These are phyloP conservation scores for Macrosteles quadrilineatus DNA, from an alignment of 1,140 invertebrate species.

Conservation along the genomic window DNA sequence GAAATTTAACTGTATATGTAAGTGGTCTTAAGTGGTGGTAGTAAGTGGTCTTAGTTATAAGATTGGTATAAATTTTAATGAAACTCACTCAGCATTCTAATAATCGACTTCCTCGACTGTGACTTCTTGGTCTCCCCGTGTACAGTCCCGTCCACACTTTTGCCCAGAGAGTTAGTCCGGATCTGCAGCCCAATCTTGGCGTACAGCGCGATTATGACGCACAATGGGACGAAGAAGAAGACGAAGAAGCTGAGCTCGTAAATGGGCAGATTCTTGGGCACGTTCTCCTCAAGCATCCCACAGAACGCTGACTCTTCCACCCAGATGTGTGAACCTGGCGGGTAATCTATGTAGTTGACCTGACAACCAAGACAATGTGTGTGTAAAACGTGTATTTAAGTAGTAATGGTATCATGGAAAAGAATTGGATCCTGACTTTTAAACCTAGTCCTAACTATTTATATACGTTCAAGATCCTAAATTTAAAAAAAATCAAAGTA, in stretches of 20 bases:
- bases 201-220: slow-evolving; percentile 76
- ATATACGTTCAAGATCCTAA: too few relatives aligned
- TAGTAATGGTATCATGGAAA: too few relatives aligned
- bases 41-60: too few relatives aligned
- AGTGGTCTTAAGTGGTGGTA: too few relatives aligned
- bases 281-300: slow-evolving; percentile 63
- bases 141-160: slow-evolving; percentile 60
- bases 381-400: too few relatives aligned
- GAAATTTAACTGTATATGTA: too few relatives aligned
- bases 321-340: slow-evolving; percentile 35
- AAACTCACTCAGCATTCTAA: slow-evolving; percentile 76
- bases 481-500: too few relatives aligned
- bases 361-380: too few relatives aligned
- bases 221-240: slow-evolving; percentile 83
- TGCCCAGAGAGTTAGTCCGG: slow-evolving; percentile 53
- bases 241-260: slow-evolving; percentile 79
- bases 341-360: slow-evolving; percentile 39
- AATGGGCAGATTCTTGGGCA: slow-evolving; percentile 59
- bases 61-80: too few relatives aligned
- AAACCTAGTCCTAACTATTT: too few relatives aligned
- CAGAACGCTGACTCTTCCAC: slow-evolving; percentile 72
- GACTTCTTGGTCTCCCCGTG: slow-evolving; percentile 66
- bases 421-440: too few relatives aligned
- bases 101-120: slow-evolving; percentile 71
- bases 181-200: slow-evolving; percentile 68